Percentiles rank a stretch among this genome's conserved stretches.
phyloP scores from a whole-genome alignment of 2,113 vertebrate species.

The Microcebus lehilahytsara region DNA sequence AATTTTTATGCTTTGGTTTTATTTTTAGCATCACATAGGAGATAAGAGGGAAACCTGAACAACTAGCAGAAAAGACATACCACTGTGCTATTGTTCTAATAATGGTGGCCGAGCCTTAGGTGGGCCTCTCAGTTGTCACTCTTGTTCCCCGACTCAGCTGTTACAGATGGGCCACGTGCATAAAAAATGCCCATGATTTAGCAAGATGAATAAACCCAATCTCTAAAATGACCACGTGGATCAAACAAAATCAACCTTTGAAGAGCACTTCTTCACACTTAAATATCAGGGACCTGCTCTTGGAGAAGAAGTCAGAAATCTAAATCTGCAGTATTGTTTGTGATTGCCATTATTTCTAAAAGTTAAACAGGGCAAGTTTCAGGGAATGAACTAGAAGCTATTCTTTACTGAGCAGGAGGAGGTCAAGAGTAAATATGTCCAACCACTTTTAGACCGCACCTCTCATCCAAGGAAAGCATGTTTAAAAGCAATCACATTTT shows the following conservation, averaged over 20 bases:
- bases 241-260: neutral
- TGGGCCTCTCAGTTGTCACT: neutral
- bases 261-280: neutral
- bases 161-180: neutral
- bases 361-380: neutral
- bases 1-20: constrained; percentile 50
- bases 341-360: neutral
- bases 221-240: neutral
- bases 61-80: neutral
- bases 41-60: neutral
- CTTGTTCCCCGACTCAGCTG: neutral
- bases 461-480: constrained; percentile 38
- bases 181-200: neutral
- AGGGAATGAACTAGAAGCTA: neutral
- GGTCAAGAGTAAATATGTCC: neutral
- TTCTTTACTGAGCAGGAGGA: neutral
- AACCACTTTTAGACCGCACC: neutral
- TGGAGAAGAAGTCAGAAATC: neutral
- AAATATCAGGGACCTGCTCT: neutral
- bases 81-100: neutral
- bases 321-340: neutral
- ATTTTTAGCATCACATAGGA: constrained; percentile 48
- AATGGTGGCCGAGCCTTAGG: neutral
- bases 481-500: constrained; percentile 42
- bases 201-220: neutral